Evolutionary conservation across 2,888 invertebrate genomes (phyloP).

Genomic region (Agrochola lota): DNA sequence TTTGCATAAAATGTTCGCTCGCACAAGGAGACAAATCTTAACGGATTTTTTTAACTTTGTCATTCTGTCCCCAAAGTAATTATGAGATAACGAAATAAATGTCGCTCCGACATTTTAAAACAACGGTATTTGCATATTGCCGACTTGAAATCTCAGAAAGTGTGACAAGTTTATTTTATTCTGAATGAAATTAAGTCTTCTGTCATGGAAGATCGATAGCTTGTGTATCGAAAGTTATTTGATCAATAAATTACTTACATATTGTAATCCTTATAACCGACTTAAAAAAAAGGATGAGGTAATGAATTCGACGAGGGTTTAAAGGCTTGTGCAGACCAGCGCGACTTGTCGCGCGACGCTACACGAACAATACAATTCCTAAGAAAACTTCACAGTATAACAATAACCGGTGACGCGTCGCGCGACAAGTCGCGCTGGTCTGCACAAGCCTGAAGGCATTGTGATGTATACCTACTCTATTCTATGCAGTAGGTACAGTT

Average conservation of each 20-base stretch:
- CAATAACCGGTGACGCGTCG: too few relatives aligned
- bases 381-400: too few relatives aligned
- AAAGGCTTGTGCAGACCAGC: too few relatives aligned
- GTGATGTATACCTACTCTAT: neutral
- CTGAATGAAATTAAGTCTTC: constrained; percentile 29
- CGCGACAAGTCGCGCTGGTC: too few relatives aligned
- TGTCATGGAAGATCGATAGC: constrained; percentile 25
- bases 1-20: constrained; percentile 50
- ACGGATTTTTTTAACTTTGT: constrained; percentile 49
- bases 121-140: constrained; percentile 55
- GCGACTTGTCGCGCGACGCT: too few relatives aligned
- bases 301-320: neutral
- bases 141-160: constrained; percentile 20
- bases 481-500: neutral
- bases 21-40: constrained; percentile 59
- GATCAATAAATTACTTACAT: neutral
- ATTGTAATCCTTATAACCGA: neutral
- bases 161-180: constrained; percentile 52
- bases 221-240: constrained; percentile 7
- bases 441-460: neutral
- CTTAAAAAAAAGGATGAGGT: neutral
- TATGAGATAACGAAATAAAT: constrained; percentile 52
- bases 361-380: too few relatives aligned
- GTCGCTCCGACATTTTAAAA: constrained; percentile 34
- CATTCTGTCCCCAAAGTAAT: constrained; percentile 53